phyloP scores from a whole-genome alignment of 2,113 vertebrate genomes.

The Cygnus buccinator region DNA sequence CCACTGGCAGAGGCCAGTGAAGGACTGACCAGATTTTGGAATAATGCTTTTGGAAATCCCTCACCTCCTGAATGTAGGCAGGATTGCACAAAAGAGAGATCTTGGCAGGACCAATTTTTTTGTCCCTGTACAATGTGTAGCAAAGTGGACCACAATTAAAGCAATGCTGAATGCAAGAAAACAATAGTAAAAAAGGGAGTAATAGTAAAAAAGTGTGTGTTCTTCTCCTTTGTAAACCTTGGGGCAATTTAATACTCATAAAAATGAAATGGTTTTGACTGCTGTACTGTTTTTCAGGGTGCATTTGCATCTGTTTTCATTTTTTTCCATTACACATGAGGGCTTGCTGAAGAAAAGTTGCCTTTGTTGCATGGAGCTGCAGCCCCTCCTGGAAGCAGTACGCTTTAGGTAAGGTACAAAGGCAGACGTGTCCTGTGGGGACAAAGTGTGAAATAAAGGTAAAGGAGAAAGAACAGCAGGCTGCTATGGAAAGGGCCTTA shows the following conservation, averaged over 20 bases:
- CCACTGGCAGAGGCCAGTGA: not conserved
- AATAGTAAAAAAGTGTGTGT: not conserved
- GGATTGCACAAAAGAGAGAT: not conserved
- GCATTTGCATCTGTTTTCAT: not conserved
- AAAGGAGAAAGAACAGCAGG: not conserved
- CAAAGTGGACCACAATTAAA: not conserved
- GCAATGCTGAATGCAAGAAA: not conserved
- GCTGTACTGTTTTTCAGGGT: not conserved
- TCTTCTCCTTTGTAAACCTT: not conserved
- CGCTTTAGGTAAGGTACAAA: not conserved
- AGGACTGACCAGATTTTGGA: not conserved
- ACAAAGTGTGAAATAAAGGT: not conserved
- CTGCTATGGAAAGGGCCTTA: not conserved
- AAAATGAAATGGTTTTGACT: not conserved
- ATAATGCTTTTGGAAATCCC: not conserved
- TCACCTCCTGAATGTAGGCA: not conserved
- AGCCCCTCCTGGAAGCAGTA: not conserved
- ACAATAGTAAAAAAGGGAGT: not conserved
- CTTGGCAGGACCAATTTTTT: not conserved
- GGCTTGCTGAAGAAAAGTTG: not conserved
- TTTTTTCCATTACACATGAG: not conserved
- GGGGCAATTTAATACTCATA: not conserved
- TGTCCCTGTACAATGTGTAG: fast-evolving
- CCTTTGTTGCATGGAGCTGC: not conserved
- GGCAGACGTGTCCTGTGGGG: not conserved